phyloP scores from a whole-genome alignment of 30 jellyfish, hydroid and myxozoan genomes.

The Catostylus mosaicus region DNA sequence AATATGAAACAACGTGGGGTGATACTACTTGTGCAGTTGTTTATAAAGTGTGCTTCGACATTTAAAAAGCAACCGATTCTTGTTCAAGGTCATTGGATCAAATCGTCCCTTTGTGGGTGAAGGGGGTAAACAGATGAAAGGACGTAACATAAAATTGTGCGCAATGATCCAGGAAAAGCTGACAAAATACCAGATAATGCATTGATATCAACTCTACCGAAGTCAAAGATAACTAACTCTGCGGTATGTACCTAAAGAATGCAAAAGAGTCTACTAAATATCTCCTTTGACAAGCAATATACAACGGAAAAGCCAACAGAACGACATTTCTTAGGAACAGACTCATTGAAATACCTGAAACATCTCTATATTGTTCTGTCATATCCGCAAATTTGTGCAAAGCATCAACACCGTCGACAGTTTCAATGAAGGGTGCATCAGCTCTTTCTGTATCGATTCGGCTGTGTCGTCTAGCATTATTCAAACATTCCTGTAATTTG shows the following conservation, averaged over 20 bases:
- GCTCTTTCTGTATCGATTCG: constrained; percentile 40
- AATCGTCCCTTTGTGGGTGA: too few species aligned
- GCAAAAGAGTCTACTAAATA: neutral
- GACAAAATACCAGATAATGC: too few species aligned
- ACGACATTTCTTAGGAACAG: neutral
- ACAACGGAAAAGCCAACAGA: neutral
- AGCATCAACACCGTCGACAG: constrained; percentile 44
- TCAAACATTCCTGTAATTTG: constrained; percentile 66
- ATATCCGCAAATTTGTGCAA: constrained; percentile 64
- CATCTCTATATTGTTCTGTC: constrained; percentile 46
- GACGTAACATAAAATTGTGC: too few species aligned
- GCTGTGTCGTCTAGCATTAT: constrained; percentile 45
- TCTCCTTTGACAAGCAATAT: neutral
- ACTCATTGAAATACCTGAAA: constrained; percentile 23
- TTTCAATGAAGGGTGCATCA: constrained; percentile 49
- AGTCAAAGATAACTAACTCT: neutral
- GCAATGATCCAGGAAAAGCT: too few species aligned
- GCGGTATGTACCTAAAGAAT: neutral
- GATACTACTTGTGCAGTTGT: too few species aligned
- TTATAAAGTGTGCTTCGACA: too few species aligned
- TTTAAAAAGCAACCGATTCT: too few species aligned
- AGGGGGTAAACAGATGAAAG: too few species aligned
- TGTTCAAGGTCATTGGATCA: too few species aligned
- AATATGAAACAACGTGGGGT: too few species aligned
- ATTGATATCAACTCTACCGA: too few species aligned